Base-by-base conservation (phyloP, 2,113 vertebrate genomes). In the Oreochromis tanganicae region DNA sequence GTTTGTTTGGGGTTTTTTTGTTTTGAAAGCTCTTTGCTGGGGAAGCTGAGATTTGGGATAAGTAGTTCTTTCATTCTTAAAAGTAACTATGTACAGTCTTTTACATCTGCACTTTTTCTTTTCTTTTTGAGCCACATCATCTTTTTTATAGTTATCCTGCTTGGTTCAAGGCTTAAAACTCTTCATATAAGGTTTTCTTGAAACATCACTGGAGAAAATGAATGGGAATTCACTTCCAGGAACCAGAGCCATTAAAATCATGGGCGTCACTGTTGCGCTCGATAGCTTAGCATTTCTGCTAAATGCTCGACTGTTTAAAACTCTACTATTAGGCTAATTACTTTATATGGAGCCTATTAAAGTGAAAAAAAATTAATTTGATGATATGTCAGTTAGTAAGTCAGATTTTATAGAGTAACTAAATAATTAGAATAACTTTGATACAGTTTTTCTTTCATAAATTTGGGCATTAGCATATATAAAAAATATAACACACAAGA, bases 101-200 rank as follows among this genome's bases (percentile, higher is more conserved):
- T 7, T 68, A 41, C 19, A 38, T n/a, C 34, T 68, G 19, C 19
- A 38, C 59, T n/a, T 19, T 59, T 9, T 56, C 7, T 5, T 10
- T n/a, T 54, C 10, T 16, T 24, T 24, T 24, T 2, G 4, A n/a
- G 32, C 6, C 59, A 63, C 7, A 34, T 19, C 8, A 61, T 66
- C 2, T 36, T 12, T 36, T 36, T 66, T n/a, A 43, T 8, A 71
- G 66, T 16, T 46, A 17, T 6, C 21, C 1, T 5, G 41, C 1
- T 73, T 73, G 68, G 41, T 48, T 75, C 21, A 48, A 48, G 41
- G 21, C 8, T 73, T 46, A 73, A 73, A 73, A 73, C 38, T 75
- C 14, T 75, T 29, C 0, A 17, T 46, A 46, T 73, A 75, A 48
- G 38, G 71, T 48, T 29, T 75, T 75, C 41, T 1, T 75, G 41